Base-by-base conservation (phyloP, 2,888 invertebrate species). In the Tiphia femorata region DNA sequence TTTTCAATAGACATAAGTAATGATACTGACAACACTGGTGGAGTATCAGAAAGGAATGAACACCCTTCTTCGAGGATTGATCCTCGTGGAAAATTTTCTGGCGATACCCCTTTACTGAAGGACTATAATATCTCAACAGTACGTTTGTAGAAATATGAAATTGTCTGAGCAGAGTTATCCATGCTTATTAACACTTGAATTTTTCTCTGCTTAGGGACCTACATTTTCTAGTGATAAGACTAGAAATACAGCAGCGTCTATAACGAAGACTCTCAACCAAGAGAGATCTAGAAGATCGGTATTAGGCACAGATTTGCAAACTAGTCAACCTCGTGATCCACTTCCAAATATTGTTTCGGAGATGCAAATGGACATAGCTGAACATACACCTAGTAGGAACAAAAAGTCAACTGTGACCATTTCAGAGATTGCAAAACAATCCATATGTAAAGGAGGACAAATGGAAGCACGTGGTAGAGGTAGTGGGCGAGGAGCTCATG, bases 381-480 rank as follows among this genome's bases (percentile, higher is more conserved):
- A 54, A 6, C 33, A 5, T 35, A 8, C 17, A 2, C 17, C 23
- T 8, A 46, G 25, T 17, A 55, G 27, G 17, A 44, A 25, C 10
- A 59, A 33, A 12, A 47, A 49, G 5, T n/a, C 38, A 3, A 2
- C 42, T 2, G 52, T 35, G 10, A 25, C 29, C 7, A 29, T 57
- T 6, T 58, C 64, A 0, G 62, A 67, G 27, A 64, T 64, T 10
- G 49, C 53, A 4, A 57, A 51, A 12, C 62, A 60, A 30, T 44
- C 67, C 0, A 67, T 64, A 5, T 64, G 55, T 17, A 65, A 60
- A 16, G 38, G 30, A 16, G 62, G 64, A 27, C 41, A 16, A 1
- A 43, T 17, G 1, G 49, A 55, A 6, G 8, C 4, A 10, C 20
- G 52, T 30, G 2, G 54, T 3, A 56, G 71, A 21, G 62, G 43